A percentile compares a stretch with the other conserved stretches of the same genome.
These are phyloP conservation scores for Rhodeus uyekii DNA, from an alignment of 2,797 vertebrate species.

Conservation along the genomic window DNA sequence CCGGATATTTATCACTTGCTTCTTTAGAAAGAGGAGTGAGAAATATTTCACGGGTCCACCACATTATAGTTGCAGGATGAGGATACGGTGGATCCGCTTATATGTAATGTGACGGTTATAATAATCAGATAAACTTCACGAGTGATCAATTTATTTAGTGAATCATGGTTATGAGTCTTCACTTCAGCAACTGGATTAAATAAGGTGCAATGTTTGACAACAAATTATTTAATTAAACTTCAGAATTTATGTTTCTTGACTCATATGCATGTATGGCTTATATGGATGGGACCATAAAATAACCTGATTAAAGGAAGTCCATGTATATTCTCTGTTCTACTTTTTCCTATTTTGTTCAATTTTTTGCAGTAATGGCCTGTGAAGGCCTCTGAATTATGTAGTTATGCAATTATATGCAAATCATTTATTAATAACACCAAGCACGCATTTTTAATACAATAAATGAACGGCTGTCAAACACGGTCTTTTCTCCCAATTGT, in stretches of 20 bases:
- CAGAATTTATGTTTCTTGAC: background rate
- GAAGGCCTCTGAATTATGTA: slow-evolving; percentile 9
- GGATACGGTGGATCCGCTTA: background rate
- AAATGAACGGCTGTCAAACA: slow-evolving; percentile 47
- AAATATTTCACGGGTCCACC: slow-evolving; percentile 41
- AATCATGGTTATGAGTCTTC: background rate
- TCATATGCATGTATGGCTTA: too few species aligned
- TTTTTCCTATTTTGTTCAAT: slow-evolving; percentile 4
- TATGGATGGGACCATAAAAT: background rate
- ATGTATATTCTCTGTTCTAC: background rate
- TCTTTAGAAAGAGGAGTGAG: slow-evolving; percentile 55
- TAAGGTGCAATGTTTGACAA: background rate
- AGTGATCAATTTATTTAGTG: background rate
- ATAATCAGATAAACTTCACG: background rate
- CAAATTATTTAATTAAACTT: background rate
- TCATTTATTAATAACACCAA: slow-evolving; percentile 60
- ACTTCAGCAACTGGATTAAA: background rate
- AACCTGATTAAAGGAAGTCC: background rate
- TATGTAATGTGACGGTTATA: background rate
- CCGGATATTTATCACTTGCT: slow-evolving; percentile 65
- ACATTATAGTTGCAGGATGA: slow-evolving; percentile 51
- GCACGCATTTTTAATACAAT: slow-evolving; percentile 55
- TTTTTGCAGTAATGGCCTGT: background rate
- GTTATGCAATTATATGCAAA: slow-evolving; percentile 55
- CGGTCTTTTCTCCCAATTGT: slow-evolving; percentile 31